Evolutionary conservation across 2,888 invertebrate genomes (phyloP).

Genomic region (Saturnia pavonia): DNA sequence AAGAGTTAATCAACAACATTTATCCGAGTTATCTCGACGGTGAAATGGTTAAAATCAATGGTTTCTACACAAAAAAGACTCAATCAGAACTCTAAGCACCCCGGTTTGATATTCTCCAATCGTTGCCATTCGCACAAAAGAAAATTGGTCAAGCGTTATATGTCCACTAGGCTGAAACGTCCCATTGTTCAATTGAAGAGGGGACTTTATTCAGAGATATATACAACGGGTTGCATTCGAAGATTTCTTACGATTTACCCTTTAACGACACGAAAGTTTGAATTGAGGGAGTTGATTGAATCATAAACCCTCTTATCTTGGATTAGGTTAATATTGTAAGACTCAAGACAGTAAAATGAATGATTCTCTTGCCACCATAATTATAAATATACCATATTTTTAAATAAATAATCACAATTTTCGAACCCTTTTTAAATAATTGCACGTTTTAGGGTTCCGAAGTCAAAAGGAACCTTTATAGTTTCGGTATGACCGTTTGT

Average conservation of each 20-base stretch:
- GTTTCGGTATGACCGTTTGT: no score
- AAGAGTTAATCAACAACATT: not conserved
- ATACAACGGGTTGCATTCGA: constrained; percentile 58
- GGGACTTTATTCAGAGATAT: constrained; percentile 68
- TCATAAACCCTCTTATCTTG: constrained; percentile 46
- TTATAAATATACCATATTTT: not conserved
- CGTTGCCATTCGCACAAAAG: constrained; percentile 76
- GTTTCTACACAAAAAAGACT: constrained; percentile 63
- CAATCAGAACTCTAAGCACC: constrained; percentile 65
- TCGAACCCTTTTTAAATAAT: not conserved
- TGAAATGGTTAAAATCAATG: constrained; percentile 70
- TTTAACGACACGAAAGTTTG: constrained; percentile 57
- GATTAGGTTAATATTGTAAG: constrained; percentile 38
- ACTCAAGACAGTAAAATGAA: constrained; percentile 18
- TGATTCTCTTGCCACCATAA: not conserved
- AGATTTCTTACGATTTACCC: constrained; percentile 54
- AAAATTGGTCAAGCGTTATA: constrained; percentile 79
- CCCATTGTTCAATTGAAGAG: constrained; percentile 74
- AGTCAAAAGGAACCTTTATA: no score
- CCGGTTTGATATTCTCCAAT: constrained; percentile 73
- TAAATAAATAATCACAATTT: not conserved
- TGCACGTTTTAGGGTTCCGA: no score
- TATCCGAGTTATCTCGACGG: constrained; percentile 33
- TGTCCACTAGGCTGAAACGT: constrained; percentile 72
- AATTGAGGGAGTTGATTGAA: constrained; percentile 53